phyloP scores from a whole-genome alignment of 1,140 invertebrate species.

The Lepidurus apus region DNA sequence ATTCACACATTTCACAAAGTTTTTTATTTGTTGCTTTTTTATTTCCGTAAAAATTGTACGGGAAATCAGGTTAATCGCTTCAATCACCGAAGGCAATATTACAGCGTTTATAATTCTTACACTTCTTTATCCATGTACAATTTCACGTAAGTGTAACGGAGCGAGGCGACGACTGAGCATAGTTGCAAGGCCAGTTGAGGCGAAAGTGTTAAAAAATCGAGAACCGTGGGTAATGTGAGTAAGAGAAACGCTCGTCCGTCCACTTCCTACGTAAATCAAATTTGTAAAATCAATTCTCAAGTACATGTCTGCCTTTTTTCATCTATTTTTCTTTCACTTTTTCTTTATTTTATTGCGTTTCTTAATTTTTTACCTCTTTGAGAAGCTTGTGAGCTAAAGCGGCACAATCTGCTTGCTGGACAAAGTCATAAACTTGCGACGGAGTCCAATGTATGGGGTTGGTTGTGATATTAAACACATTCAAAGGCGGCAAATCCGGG shows the following conservation, averaged over 20 bases:
- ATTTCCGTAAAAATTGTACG: background rate
- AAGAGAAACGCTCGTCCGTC: constrained; percentile 27
- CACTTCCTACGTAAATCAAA: constrained; percentile 20
- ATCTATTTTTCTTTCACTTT: too few species aligned
- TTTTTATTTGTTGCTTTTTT: background rate
- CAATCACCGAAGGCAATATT: background rate
- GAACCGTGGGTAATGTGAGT: constrained; percentile 24
- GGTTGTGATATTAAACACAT: background rate
- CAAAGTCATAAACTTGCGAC: background rate
- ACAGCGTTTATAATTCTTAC: background rate
- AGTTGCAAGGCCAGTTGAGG: constrained; percentile 29
- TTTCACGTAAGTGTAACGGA: constrained; percentile 30
- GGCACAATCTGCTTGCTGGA: background rate
- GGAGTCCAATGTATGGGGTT: background rate
- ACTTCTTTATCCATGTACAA: background rate
- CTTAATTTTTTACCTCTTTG: background rate
- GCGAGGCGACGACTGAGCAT: constrained; percentile 31
- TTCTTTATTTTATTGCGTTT: background rate
- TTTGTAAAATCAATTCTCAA: background rate
- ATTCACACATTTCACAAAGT: background rate
- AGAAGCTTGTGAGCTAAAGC: background rate
- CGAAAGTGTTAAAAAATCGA: constrained; percentile 30
- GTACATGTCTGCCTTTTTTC: background rate
- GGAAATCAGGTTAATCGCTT: background rate
- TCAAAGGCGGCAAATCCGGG: background rate